Evolutionary conservation across 2,797 vertebrate species (phyloP), one percentile per base, ranked within the genome.

Genomic region (Microctenopoma stevenorrisi): DNA sequence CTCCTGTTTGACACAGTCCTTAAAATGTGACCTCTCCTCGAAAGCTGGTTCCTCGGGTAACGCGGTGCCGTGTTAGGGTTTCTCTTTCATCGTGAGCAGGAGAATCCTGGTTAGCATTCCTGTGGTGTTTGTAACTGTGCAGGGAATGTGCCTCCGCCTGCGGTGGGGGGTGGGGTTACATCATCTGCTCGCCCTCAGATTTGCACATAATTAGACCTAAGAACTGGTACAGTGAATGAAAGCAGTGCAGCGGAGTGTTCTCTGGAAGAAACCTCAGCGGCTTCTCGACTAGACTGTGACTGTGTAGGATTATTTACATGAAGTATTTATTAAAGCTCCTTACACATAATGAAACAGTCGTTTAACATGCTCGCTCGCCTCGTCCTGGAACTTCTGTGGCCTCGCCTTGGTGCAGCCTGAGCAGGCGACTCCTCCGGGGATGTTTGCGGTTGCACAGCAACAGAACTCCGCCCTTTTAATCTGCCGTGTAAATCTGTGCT

Each of bases 31-130:
- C 54, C 16, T 51, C 48, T 26, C 12, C 3, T 26, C 12, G 4
- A 18, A 3, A 22, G 57, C 52, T 2, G 11, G 59, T 54, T 65
- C 8, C 55, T 47, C 56, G 54, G 67, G 43, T 72, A 67, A 48
- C 48, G 49, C 67, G 43, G 47, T 66, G 68, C 3, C 4, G 12
- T 10, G 15, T 13, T 9, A 18, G 68, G 58, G 58, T 42, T 60
- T 26, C 48, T 42, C 44, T 28, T 54, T 54, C 30, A 0, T 15
- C 58, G 42, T 40, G 49, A 52, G 25, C 6, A 16, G 8, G 14
- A 71, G 16, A 68, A n/a, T 62, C 33, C 40, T 16, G 6, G 2
- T 42, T 15, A 35, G 59, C 57, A 16, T n/a, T 16, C 5, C 42
- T 54, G 16, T 60, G 43, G 15, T 26, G 5, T 51, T 40, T 40